phyloP scores from a whole-genome alignment of 2,797 vertebrate species.

The Fistularia tabacaria region DNA sequence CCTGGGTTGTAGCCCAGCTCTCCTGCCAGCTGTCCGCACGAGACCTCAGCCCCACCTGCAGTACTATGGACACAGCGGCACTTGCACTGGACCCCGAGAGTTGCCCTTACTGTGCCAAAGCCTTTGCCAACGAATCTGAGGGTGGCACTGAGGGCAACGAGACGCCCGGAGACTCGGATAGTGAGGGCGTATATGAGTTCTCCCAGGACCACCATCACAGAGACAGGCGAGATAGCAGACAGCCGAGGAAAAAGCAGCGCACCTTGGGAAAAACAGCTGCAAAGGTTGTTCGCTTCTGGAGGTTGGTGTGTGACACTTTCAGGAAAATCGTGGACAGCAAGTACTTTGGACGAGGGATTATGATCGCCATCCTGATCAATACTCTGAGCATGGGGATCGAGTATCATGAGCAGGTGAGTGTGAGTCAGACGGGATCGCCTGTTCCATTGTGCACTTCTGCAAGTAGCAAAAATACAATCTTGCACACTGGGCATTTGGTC shows the following conservation, averaged over 20 bases:
- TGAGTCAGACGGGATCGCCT: background rate
- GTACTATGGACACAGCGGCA: constrained; percentile 74
- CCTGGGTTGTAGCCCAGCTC: constrained; percentile 72
- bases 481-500: too few species aligned
- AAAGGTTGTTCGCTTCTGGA: constrained; percentile 83
- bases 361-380: constrained; percentile 96
- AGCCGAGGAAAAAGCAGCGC: constrained; percentile 60
- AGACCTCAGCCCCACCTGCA: constrained; percentile 78
- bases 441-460: background rate
- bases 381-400: constrained; percentile 98
- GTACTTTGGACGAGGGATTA: constrained; percentile 95
- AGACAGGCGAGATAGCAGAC: constrained; percentile 79
- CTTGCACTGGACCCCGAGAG: constrained; percentile 81
- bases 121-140: constrained; percentile 74
- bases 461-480: background rate
- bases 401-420: constrained; percentile 85
- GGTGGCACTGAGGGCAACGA: constrained; percentile 78
- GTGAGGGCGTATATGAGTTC: constrained; percentile 89
- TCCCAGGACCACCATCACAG: constrained; percentile 85
- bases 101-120: constrained; percentile 88
- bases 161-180: constrained; percentile 84
- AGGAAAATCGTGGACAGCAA: constrained; percentile 95
- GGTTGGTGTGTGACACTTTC: constrained; percentile 88
- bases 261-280: constrained; percentile 63
- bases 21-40: constrained; percentile 79